These are phyloP conservation scores for Pitangus sulphuratus DNA, from an alignment of 2,797 vertebrate genomes.

Conservation along the genomic window DNA sequence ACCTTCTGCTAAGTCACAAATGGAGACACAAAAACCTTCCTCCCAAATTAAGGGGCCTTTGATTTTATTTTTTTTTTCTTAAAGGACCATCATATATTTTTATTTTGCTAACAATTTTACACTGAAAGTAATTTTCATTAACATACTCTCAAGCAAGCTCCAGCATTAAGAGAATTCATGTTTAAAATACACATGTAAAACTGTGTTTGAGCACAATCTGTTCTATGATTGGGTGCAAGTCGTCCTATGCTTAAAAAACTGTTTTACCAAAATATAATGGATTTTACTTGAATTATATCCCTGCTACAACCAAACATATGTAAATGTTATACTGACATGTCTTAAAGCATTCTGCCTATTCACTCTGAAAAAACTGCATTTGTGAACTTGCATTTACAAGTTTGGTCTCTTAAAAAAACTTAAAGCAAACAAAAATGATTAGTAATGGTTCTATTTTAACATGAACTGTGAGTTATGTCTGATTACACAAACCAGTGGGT, in stretches of 20 bases:
- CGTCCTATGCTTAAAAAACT: not conserved
- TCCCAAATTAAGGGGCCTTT: not conserved
- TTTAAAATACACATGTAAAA: not conserved
- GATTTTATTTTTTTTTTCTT: not conserved
- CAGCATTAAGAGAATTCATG: not conserved
- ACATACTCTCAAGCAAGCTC: not conserved
- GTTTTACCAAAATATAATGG: not conserved
- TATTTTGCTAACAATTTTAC: not conserved
- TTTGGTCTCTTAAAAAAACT: not conserved
- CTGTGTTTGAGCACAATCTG: not conserved
- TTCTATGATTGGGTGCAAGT: not conserved
- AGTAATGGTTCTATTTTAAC: not conserved
- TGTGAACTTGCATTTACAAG: not conserved
- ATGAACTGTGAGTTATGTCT: not conserved
- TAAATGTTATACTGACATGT: not conserved
- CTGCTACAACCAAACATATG: not conserved
- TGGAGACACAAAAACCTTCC: not conserved
- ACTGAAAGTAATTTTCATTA: not conserved
- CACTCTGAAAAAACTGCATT: not conserved
- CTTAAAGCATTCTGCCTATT: not conserved
- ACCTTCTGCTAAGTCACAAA: not conserved
- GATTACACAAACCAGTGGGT: not conserved
- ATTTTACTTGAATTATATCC: not conserved
- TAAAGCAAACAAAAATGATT: not conserved
- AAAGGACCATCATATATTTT: not conserved